Evolutionary conservation across 64 coral and sea anemone species (phyloP).

Genomic region (Stichodactyla helianthus): DNA sequence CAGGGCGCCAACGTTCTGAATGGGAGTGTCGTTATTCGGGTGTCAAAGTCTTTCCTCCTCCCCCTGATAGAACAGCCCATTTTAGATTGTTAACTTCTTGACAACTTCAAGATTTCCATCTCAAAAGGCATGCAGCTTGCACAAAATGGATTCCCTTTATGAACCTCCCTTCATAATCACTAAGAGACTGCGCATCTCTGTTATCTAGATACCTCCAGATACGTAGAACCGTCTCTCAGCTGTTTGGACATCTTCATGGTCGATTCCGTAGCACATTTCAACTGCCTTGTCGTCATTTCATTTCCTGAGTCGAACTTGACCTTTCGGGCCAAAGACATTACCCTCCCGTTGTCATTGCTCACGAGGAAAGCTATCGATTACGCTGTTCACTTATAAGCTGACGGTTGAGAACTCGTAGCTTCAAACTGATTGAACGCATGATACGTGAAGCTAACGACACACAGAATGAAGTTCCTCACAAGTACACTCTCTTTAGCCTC

Average conservation of each 20-base stretch:
- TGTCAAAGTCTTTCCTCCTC: slow-evolving; percentile 11
- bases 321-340: slow-evolving; percentile 23
- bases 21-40: not conserved
- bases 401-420: not conserved
- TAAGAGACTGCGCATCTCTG: not conserved
- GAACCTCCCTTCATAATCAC: not conserved
- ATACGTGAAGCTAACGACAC: not conserved
- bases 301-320: slow-evolving; percentile 3
- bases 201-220: not conserved
- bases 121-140: not conserved
- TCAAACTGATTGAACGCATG: not conserved
- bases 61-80: not conserved
- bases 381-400: slow-evolving; percentile 12
- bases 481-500: not conserved
- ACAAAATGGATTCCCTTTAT: not conserved
- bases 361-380: slow-evolving; percentile 23
- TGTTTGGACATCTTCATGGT: not conserved
- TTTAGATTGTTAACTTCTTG: slow-evolving; percentile 31
- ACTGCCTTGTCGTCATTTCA: not conserved
- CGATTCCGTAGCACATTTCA: not conserved
- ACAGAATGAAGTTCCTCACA: not conserved
- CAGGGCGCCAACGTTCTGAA: not conserved
- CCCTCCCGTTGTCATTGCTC: slow-evolving; percentile 11
- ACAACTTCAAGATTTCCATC: slow-evolving; percentile 26
- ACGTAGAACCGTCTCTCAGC: not conserved